Percentiles rank a stretch among this genome's conserved stretches.
phyloP scores from a whole-genome alignment of 2,797 vertebrate species.

The Galagoides demidoff region DNA sequence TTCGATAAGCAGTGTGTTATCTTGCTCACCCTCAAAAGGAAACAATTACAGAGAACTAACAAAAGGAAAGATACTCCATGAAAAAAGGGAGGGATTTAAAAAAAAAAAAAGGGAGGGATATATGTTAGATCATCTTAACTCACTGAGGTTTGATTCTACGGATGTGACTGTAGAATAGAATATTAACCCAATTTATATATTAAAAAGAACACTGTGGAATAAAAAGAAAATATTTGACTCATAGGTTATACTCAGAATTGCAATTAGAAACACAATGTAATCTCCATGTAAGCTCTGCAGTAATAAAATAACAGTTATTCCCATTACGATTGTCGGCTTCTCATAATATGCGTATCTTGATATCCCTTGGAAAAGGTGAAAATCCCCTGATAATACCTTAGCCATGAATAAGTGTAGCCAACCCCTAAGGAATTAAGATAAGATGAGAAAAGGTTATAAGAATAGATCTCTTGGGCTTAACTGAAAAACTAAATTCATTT shows the following conservation, averaged over 20 bases:
- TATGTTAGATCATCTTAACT: background rate
- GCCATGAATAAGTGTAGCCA: conserved; percentile 60
- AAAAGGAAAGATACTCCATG: background rate
- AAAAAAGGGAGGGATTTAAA: conserved; percentile 13
- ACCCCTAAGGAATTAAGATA: conserved; percentile 65
- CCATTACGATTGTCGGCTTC: conserved; percentile 50
- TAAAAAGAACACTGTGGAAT: conserved; percentile 50
- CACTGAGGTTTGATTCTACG: conserved; percentile 46
- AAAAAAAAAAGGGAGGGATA: conserved; percentile 8
- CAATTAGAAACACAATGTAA: conserved; percentile 57
- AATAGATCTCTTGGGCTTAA: conserved; percentile 58
- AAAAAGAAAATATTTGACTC: conserved; percentile 6
- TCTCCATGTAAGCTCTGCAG: conserved; percentile 53
- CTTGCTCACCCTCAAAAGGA: conserved; percentile 51
- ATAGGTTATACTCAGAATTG: conserved; percentile 57
- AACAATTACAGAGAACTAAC: conserved; percentile 15
- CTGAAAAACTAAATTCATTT: conserved; percentile 67
- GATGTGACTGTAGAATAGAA: conserved; percentile 26
- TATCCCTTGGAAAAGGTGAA: conserved; percentile 68
- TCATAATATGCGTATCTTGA: conserved; percentile 66
- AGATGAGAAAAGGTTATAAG: conserved; percentile 65
- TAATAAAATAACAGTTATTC: conserved; percentile 63
- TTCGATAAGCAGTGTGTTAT: conserved; percentile 64
- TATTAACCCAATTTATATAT: conserved; percentile 45
- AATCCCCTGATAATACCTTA: conserved; percentile 46